Percentiles rank a stretch among this genome's conserved stretches.
phyloP scores from a whole-genome alignment of 2,888 invertebrate species.

The Aphelenchoides bicaudatus region DNA sequence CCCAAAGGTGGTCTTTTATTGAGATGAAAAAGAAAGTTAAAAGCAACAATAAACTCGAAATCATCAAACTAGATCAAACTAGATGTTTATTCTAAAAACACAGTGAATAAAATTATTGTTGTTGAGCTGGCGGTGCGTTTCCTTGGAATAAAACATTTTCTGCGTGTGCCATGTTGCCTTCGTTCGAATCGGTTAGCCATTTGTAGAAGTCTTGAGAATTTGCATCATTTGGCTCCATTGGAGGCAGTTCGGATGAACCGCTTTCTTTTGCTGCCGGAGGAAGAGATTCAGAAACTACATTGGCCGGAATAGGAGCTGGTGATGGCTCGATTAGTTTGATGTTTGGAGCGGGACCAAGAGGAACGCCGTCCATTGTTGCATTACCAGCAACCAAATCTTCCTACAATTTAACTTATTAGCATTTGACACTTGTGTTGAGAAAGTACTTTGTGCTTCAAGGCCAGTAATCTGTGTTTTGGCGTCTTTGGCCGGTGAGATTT shows the following conservation, averaged over 20 bases:
- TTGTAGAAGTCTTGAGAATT: neutral
- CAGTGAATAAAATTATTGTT: too few relatives aligned
- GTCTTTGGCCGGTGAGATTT: neutral
- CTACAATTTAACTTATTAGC: too few relatives aligned
- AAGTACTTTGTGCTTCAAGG: neutral
- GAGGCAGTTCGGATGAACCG: too few relatives aligned
- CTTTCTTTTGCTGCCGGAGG: neutral
- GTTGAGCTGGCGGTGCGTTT: too few relatives aligned
- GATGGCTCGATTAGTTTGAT: neutral
- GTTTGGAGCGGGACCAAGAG: neutral
- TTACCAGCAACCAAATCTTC: too few relatives aligned
- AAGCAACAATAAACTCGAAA: too few relatives aligned
- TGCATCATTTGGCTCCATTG: neutral
- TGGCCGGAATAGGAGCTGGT: neutral
- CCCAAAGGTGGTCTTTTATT: too few relatives aligned
- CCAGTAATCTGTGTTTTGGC: neutral
- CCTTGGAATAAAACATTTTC: neutral
- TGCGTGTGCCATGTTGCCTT: neutral
- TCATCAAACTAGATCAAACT: too few relatives aligned
- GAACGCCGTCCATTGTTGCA: neutral
- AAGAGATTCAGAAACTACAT: neutral
- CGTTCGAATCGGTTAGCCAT: neutral
- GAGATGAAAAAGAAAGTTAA: too few relatives aligned
- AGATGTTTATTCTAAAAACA: too few relatives aligned
- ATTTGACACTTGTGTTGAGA: too few relatives aligned